Percentiles rank a stretch among this genome's conserved stretches.
Evolutionary conservation across 2,888 invertebrate genomes (phyloP).

Genomic region (Nomada hirtipes): DNA sequence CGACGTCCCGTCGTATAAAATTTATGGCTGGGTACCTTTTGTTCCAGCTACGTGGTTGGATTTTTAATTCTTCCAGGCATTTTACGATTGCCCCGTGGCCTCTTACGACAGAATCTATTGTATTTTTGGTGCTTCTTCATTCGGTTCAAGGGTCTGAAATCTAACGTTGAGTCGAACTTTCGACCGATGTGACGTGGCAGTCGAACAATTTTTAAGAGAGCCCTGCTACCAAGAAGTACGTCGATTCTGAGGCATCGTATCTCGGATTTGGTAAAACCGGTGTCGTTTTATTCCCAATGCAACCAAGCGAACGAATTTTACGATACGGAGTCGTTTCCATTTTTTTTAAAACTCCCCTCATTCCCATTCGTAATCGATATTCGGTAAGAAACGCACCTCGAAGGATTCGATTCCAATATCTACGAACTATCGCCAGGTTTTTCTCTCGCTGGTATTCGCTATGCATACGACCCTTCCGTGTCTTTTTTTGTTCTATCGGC

Average conservation of each 20-base stretch:
- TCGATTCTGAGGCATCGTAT: conserved; percentile 1
- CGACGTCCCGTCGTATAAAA: too few species aligned
- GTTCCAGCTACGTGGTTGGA: too few species aligned
- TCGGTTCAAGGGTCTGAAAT: background rate
- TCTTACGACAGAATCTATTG: too few species aligned
- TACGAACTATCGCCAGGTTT: conserved; percentile 40
- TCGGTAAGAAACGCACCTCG: conserved; percentile 37
- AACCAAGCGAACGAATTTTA: conserved; percentile 27
- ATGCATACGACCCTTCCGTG: conserved; percentile 41
- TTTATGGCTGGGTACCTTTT: too few species aligned
- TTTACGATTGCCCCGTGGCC: too few species aligned
- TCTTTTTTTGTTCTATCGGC: background rate
- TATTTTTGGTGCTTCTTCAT: too few species aligned
- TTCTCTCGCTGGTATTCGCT: conserved; percentile 14
- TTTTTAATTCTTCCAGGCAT: too few species aligned
- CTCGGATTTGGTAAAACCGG: conserved; percentile 1
- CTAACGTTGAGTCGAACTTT: background rate
- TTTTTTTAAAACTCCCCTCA: background rate
- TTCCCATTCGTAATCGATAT: conserved; percentile 38
- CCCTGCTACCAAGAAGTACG: background rate
- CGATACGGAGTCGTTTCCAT: conserved; percentile 23
- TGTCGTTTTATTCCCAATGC: conserved; percentile 18
- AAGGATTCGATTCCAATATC: conserved; percentile 58
- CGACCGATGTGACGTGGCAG: background rate
- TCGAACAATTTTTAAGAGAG: background rate